A percentile compares a stretch with the other conserved stretches of the same genome.
phyloP scores from a whole-genome alignment of 2,888 invertebrate genomes.

The Bhutanitis thaidina region DNA sequence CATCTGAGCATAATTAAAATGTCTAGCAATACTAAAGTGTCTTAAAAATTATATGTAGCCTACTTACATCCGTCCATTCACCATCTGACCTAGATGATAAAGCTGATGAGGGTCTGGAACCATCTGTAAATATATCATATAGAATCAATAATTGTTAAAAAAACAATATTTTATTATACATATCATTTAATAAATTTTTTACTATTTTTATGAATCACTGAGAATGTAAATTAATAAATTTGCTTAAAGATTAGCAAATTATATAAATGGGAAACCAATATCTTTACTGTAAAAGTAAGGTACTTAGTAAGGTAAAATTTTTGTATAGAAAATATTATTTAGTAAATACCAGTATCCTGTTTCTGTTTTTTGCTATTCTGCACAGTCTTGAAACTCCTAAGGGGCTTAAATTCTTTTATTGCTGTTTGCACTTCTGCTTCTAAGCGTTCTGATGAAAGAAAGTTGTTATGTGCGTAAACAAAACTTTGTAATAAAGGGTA shows the following conservation, averaged over 20 bases:
- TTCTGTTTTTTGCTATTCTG: constrained; percentile 51
- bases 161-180: no score
- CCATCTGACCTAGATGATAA: constrained; percentile 64
- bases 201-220: no score
- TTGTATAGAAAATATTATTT: not conserved
- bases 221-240: no score
- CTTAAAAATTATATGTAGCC: no score
- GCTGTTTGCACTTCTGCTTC: constrained; percentile 62
- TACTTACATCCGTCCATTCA: constrained; percentile 61
- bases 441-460: constrained; percentile 47
- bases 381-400: constrained; percentile 49
- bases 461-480: not conserved
- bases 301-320: no score
- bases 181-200: no score
- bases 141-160: not conserved
- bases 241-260: no score
- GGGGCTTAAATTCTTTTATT: constrained; percentile 44
- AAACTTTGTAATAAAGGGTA: no score
- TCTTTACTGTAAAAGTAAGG: no score
- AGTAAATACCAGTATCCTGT: constrained; percentile 55
- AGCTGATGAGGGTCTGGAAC: constrained; percentile 69
- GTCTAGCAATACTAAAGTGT: no score
- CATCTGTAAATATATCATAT: constrained; percentile 41
- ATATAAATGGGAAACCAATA: no score
- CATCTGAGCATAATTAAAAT: no score